Conservation (phyloP, 2,113 vertebrate genomes). For the Fulmarus glacialis region DNA sequence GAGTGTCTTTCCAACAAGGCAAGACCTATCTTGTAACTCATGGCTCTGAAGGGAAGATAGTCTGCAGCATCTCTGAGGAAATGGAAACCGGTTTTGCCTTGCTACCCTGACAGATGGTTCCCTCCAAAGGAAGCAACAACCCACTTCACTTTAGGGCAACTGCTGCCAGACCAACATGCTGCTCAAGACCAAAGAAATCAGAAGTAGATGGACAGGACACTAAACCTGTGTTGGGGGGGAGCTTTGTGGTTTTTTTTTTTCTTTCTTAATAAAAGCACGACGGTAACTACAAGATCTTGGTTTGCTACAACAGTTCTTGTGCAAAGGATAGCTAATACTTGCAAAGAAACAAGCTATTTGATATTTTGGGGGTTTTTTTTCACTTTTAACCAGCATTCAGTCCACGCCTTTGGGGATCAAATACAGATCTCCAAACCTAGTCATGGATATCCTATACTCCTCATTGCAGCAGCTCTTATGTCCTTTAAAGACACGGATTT, state of each 20-base stretch:
- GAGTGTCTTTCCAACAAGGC: background rate
- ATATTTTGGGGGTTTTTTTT: fast-evolving
- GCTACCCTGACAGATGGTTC: background rate
- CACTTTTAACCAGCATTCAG: background rate
- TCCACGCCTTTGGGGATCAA: background rate
- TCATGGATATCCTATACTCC: background rate
- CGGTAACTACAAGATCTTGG: background rate
- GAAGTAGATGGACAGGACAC: background rate
- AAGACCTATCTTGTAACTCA: background rate
- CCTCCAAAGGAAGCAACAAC: background rate
- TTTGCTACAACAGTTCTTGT: background rate
- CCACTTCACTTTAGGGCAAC: background rate
- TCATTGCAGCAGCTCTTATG: background rate
- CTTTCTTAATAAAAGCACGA: background rate
- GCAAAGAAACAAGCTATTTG: background rate
- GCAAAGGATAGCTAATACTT: background rate
- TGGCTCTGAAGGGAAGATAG: background rate
- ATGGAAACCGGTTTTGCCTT: background rate
- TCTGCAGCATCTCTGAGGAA: background rate
- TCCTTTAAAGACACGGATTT: background rate
- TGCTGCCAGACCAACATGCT: background rate
- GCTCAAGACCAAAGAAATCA: background rate
- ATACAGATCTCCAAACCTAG: background rate
- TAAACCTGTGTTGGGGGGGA: background rate
- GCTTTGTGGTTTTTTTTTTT: background rate